Base-by-base conservation (phyloP, 2,797 vertebrate species). In the Momotus momota region DNA sequence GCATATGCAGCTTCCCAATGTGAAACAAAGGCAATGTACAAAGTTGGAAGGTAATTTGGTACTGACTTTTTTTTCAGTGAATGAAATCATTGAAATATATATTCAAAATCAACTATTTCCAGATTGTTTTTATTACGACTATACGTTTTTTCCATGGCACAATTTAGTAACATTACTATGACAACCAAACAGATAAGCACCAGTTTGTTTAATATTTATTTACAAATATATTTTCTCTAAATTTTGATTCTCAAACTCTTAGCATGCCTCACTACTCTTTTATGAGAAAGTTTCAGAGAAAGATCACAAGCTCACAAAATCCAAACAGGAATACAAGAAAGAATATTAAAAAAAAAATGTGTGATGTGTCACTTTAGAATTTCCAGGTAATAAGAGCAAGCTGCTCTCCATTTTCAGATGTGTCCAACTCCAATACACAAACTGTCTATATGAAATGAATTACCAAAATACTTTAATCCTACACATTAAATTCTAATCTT, bases 91-190 rank as follows among this genome's bases (percentile, higher is more conserved):
- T 87, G 45, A 90, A 91, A 66, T 70, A 12, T 51, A 52, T 54
- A 61, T 38, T 35, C 35, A 83, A 58, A 96, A 81, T 45, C 52
- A 86, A 31, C 38, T 69, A 66, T 94, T 88, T 73, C 10, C 45
- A 81, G 41, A 40, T 27, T 90, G 12, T 43, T 96, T 95, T 87
- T 31, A 51, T 41, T 43, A 75, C 60, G 21, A 88, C 49, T 66
- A 75, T 12, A 79, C 12, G 6, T 86, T 60, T 62, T 77, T 70
- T 95, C 40, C 51, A 64, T 33, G 14, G 80, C n/a, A 55, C 15
- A 94, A 70, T 71, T 93, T 49, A 86, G 27, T 48, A 94, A 82
- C 79, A 87, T 71, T 89, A 89, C 65, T 65, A 94, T 86, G 48
- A 48, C 70, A 80, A 93, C n/a, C 13, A 81, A 81, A 74, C 14